phyloP scores from a whole-genome alignment of 1,140 invertebrate genomes.

The Druon quercuslanigerum region DNA sequence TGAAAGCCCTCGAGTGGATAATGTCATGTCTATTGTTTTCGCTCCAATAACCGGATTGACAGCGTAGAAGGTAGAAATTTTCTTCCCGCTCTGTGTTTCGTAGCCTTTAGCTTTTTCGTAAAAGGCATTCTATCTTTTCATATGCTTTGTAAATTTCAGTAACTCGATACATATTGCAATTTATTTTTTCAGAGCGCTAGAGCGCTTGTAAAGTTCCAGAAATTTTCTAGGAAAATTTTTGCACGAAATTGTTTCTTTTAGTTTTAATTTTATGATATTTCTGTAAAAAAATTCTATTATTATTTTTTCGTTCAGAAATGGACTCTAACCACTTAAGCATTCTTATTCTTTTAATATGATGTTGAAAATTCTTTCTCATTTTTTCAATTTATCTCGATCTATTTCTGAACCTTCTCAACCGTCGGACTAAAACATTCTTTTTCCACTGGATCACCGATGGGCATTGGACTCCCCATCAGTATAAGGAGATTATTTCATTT shows the following conservation, averaged over 20 bases:
- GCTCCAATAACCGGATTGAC: slow-evolving; percentile 36
- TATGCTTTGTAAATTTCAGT: slow-evolving; percentile 1
- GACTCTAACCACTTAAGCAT: too few relatives aligned
- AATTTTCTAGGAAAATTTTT: neutral
- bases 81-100: slow-evolving; percentile 23
- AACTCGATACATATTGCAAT: slow-evolving; percentile 5
- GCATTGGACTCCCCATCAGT: too few relatives aligned
- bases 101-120: slow-evolving; percentile 3
- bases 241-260: neutral
- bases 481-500: neutral
- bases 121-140: slow-evolving; percentile 14
- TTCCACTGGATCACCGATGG: neutral
- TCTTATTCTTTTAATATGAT: too few relatives aligned
- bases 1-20: slow-evolving; percentile 33
- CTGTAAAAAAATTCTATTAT: too few relatives aligned
- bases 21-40: slow-evolving; percentile 42
- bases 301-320: too few relatives aligned
- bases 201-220: neutral
- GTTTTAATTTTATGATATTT: neutral
- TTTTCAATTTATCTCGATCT: too few relatives aligned
- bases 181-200: neutral
- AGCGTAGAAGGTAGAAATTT: neutral
- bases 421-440: neutral
- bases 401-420: neutral
- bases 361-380: too few relatives aligned